Base-by-base conservation (phyloP, 2,888 invertebrate genomes). In the Carpatolechia fugitivella region DNA sequence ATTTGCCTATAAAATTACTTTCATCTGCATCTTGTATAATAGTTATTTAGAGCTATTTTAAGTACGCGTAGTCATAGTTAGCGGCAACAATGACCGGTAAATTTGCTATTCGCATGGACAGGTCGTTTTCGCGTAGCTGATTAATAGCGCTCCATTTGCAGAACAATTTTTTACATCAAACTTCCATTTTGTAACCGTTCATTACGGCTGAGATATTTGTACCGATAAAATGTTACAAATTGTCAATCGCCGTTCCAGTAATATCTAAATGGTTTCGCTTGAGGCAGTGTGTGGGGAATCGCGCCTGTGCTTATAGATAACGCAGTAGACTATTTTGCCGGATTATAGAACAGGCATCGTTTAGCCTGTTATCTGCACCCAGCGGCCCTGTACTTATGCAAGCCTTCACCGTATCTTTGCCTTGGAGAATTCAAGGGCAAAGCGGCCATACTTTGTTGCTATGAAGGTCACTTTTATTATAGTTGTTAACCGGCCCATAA, bases 41-140 rank as follows among this genome's bases (percentile, higher is more conserved):
- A n/a, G n/a, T n/a, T n/a, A n/a, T n/a, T n/a, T n/a, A 24, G 24
- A 24, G 24, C n/a, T 33, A 11, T 33, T 33, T 33, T n/a, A 10
- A 10, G 33, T 24, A 29, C 29, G 13, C 29, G 29, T 3, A n/a
- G 13, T 44, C 20, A n/a, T n/a, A 13, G 13, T 44, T 29, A n/a
- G 6, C n/a, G 20, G 44, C 20, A 24, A 44, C 29, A 44, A 61
- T 62, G 38, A 49, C 61, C 41, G 57, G 56, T 57, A 52, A 59
- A 59, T 55, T 57, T 55, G 61, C 63, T 61, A 57, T 63, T 60
- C 63, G 59, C 63, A 67, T 69, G 64, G 70, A 65, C 66, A 62
- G 68, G 66, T 72, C 66, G 74, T 76, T 74, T 74, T 73, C 62
- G 59, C 62, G 62, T 54, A 64, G 66, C 70, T 76, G 76, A 80